phyloP scores from a whole-genome alignment of 1,140 invertebrate species.

The Helicorthomorpha holstii region DNA sequence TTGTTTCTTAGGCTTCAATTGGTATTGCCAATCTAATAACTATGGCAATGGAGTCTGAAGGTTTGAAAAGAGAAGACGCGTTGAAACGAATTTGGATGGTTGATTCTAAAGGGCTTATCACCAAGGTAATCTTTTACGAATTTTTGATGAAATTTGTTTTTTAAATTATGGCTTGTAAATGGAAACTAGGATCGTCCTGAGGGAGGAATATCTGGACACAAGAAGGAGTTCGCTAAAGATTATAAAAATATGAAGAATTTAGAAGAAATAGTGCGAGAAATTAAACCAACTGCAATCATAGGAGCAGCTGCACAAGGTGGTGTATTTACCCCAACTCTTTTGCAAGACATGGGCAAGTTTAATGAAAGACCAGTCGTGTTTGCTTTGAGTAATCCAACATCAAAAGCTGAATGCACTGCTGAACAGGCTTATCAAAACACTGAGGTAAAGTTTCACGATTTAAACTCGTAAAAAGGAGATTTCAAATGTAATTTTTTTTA shows the following conservation, averaged over 20 bases:
- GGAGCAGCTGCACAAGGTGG: slow-evolving; percentile 74
- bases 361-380: slow-evolving; percentile 83
- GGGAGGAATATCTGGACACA: slow-evolving; percentile 39
- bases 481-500: slow-evolving; percentile 5
- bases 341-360: slow-evolving; percentile 67
- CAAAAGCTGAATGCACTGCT: slow-evolving; percentile 91
- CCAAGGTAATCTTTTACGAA: slow-evolving; percentile 14
- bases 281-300: slow-evolving; percentile 71
- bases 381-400: slow-evolving; percentile 89
- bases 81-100: slow-evolving; percentile 56
- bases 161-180: too few species aligned
- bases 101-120: slow-evolving; percentile 30
- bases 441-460: slow-evolving; percentile 36
- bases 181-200: not conserved
- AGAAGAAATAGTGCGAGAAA: slow-evolving; percentile 52
- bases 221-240: slow-evolving; percentile 65
- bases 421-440: slow-evolving; percentile 74
- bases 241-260: slow-evolving; percentile 56
- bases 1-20: slow-evolving; percentile 48
- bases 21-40: slow-evolving; percentile 77
- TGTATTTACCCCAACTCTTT: slow-evolving; percentile 69
- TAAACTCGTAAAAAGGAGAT: not conserved
- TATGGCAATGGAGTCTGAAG: slow-evolving; percentile 65
- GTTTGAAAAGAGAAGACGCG: slow-evolving; percentile 53
- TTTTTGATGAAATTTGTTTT: too few species aligned